These are phyloP conservation scores for Aricia agestis DNA, from an alignment of 1,140 invertebrate genomes.

Conservation along the genomic window DNA sequence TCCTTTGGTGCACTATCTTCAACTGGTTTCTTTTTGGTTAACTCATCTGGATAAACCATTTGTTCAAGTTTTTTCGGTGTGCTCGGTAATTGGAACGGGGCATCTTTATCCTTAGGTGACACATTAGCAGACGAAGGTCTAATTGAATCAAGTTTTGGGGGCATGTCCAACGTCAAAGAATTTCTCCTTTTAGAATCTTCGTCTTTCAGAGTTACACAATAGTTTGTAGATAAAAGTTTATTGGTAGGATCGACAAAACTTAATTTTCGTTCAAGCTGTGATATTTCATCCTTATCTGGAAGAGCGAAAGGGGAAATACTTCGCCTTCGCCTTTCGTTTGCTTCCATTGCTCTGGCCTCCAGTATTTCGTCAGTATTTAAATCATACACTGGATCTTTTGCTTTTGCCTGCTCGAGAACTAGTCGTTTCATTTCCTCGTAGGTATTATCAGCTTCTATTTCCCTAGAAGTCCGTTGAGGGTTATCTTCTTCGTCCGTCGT, in stretches of 20 bases:
- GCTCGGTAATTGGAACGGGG: conserved; percentile 44
- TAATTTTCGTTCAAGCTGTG: conserved; percentile 59
- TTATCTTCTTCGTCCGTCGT: conserved; percentile 72
- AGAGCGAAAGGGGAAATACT: conserved; percentile 74
- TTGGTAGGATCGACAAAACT: conserved; percentile 73
- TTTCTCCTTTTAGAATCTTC: conserved; percentile 49
- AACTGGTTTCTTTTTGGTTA: conserved; percentile 25
- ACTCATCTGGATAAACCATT: conserved; percentile 58
- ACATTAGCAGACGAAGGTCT: conserved; percentile 38
- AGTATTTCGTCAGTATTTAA: conserved; percentile 66
- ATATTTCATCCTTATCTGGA: conserved; percentile 57
- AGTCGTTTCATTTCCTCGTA: conserved; percentile 72
- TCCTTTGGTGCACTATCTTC: conserved; percentile 25
- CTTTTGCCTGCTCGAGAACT: conserved; percentile 60
- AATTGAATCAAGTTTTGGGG: conserved; percentile 35
- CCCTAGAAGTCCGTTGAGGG: conserved; percentile 52
- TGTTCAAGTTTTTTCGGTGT: conserved; percentile 60
- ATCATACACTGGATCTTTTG: conserved; percentile 70
- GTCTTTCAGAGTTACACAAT: conserved; percentile 63
- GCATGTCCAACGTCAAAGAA: conserved; percentile 45
- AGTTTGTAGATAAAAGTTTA: conserved; percentile 67
- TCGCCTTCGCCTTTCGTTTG: conserved; percentile 64
- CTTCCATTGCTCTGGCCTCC: conserved; percentile 61
- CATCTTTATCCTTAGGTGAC: conserved; percentile 55
- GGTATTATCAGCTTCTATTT: conserved; percentile 70